phyloP scores from a whole-genome alignment of 1,140 invertebrate genomes.

The Hesperophylax magnus region DNA sequence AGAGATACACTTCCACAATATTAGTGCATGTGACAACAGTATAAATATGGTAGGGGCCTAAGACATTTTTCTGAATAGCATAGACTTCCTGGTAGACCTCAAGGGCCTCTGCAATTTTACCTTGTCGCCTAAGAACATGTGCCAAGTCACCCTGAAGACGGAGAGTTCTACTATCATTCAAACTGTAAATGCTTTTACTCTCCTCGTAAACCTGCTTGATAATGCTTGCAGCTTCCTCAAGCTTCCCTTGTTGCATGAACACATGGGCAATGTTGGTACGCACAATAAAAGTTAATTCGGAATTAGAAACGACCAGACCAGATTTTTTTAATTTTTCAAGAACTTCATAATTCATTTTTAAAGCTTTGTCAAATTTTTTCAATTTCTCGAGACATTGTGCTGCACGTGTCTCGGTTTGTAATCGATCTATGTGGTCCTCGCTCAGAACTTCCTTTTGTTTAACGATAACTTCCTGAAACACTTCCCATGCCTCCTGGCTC shows the following conservation, averaged over 20 bases:
- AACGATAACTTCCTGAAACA: neutral
- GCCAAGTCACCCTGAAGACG: neutral
- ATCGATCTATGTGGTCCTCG: neutral
- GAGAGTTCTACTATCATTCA: neutral
- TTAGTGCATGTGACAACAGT: neutral
- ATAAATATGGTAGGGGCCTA: neutral
- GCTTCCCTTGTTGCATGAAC: neutral
- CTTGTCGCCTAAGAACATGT: neutral
- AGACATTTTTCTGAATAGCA: neutral
- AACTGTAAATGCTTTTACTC: neutral
- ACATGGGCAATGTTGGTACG: neutral
- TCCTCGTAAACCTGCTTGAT: neutral
- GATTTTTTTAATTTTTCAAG: neutral
- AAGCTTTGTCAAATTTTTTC: neutral
- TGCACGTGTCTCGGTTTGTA: neutral
- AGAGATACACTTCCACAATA: neutral
- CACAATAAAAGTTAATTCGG: neutral
- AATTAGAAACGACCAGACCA: neutral
- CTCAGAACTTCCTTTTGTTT: neutral
- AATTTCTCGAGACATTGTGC: neutral
- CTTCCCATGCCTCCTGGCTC: neutral
- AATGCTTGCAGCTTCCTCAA: neutral
- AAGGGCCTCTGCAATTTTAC: neutral
- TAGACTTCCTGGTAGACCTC: neutral
- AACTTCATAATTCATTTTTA: neutral